Evolutionary conservation across 2,113 vertebrate species (phyloP).

Genomic region (Taurulus bubalis): DNA sequence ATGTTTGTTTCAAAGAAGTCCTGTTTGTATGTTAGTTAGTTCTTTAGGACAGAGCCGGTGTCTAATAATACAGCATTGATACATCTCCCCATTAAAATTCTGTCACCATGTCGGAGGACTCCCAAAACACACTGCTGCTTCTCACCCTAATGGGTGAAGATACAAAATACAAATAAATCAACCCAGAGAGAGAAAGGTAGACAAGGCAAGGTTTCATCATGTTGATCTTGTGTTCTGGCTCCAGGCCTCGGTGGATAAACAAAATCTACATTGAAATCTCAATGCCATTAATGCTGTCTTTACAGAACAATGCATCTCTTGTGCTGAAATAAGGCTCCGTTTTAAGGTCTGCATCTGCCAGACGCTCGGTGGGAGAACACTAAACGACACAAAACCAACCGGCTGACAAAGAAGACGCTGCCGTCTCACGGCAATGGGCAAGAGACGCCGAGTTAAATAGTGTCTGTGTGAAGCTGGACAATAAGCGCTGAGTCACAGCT

Average conservation of each 20-base stretch:
- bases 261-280: slow-evolving; percentile 49
- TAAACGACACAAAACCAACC: slow-evolving; percentile 42
- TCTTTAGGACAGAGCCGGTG: slow-evolving; percentile 20
- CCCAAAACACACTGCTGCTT: slow-evolving; percentile 43
- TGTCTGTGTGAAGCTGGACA: slow-evolving; percentile 43
- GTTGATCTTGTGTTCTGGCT: slow-evolving; percentile 57
- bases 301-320: slow-evolving; percentile 43
- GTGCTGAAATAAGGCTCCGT: slow-evolving; percentile 28
- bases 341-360: slow-evolving; percentile 52
- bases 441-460: slow-evolving; percentile 41
- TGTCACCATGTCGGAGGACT: slow-evolving; percentile 45
- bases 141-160: slow-evolving; percentile 52
- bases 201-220: slow-evolving; percentile 49
- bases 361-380: slow-evolving; percentile 8
- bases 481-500: slow-evolving; percentile 35
- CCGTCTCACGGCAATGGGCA: slow-evolving; percentile 4
- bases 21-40: not conserved
- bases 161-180: slow-evolving; percentile 11
- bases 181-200: slow-evolving; percentile 11
- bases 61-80: slow-evolving; percentile 45
- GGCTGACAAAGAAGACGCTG: slow-evolving; percentile 16
- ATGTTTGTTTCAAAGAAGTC: slow-evolving; percentile 11
- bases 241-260: slow-evolving; percentile 36
- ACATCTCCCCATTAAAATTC: slow-evolving; percentile 61
- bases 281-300: slow-evolving; percentile 50